Base-by-base conservation (phyloP, 2,888 invertebrate genomes). In the Dendrolimus pini region DNA sequence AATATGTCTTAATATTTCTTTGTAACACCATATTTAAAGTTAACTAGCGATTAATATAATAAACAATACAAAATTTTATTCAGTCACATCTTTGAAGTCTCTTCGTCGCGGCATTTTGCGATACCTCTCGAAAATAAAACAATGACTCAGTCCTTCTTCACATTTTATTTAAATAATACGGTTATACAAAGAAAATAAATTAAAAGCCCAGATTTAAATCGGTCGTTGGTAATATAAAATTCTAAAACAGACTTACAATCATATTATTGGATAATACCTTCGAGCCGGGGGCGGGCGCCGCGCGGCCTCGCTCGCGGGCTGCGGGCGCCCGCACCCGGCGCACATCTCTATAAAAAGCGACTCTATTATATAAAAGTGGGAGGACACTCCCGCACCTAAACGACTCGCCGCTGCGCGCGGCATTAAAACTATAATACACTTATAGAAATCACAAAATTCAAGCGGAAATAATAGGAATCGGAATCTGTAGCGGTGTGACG, bases 201-300 rank as follows among this genome's bases (percentile, higher is more conserved):
- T 89, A 89, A 85, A 89, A 89, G 85, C 85, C 89, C 84, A 86
- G 86, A 89, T 86, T 86, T 88, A 84, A 84, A 84, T 87, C 82
- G 81, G 88, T 89, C 89, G 89, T 89, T 85, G 89, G 89, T 89
- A 89, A 87, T 90, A 89, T 89, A 89, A 90, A 90, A 90, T 86
- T 89, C 88, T 89, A 89, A 88, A 84, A 89, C 87, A 85, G 85
- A 87, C 86, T 87, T 85, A 80, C 82, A 82, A 79, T 84, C 69
- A 75, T 80, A 74, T 80, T 80, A 86, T 78, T 85, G 82, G 79
- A 85, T 82, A 83, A 83, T 80, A 80, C 82, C 78, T 75, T 64
- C 64, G 66, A 66, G 57, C 52, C 63, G 59, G 58, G 59, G 59
- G 59, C 62, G 58, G 59, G 55, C 64, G 59, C 60, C 63, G 58